These are phyloP conservation scores for Palythoa caribaeorum DNA, from an alignment of 92 coral and sea anemone genomes.

Conservation along the genomic window DNA sequence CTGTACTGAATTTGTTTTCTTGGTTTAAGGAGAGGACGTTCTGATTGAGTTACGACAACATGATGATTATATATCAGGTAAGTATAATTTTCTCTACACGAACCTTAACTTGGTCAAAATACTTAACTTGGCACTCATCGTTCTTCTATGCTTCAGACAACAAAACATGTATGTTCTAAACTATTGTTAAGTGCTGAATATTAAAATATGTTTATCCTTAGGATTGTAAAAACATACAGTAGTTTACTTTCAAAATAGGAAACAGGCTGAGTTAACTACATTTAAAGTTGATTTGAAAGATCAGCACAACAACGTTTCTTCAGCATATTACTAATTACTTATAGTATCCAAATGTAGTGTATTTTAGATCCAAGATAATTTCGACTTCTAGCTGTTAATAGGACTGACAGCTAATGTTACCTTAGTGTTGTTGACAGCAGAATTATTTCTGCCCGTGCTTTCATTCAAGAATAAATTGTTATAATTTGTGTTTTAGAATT, in stretches of 20 bases:
- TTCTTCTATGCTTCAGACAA: conserved; percentile 21
- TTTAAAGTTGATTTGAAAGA: not conserved
- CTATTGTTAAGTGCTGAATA: conserved; percentile 27
- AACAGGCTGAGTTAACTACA: not conserved
- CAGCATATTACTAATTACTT: not conserved
- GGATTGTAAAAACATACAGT: not conserved
- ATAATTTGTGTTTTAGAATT: not conserved
- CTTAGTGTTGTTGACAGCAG: not conserved
- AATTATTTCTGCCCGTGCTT: not conserved
- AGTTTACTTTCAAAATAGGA: not conserved
- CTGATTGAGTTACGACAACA: conserved; percentile 91
- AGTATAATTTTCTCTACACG: not conserved
- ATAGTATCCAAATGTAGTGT: not conserved
- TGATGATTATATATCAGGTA: conserved; percentile 97
- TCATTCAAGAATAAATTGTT: not conserved
- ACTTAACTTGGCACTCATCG: not conserved
- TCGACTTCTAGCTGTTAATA: not conserved
- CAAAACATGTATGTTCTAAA: conserved; percentile 19
- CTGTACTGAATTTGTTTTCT: not conserved
- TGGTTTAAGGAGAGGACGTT: conserved; percentile 88
- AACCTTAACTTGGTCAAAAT: not conserved
- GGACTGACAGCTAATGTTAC: not conserved
- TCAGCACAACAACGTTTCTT: not conserved
- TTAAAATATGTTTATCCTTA: conserved; percentile 26
- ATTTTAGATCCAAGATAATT: not conserved